Evolutionary conservation across 2,113 vertebrate species (phyloP), one percentile per base, ranked within the genome.

Genomic region (Edolisoma coerulescens): DNA sequence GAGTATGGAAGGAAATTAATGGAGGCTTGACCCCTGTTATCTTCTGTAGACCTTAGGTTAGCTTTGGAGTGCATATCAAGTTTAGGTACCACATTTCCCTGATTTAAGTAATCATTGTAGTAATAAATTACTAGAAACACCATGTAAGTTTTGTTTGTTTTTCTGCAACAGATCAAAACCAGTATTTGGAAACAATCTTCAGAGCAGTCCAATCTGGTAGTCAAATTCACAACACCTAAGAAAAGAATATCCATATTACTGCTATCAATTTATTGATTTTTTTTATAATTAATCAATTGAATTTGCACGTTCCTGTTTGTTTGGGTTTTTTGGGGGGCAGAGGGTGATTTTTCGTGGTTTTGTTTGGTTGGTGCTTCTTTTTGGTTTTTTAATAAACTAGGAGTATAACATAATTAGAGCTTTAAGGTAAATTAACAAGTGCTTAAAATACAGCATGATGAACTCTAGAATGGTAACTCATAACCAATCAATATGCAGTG

Each of bases 321-420:
- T 24, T 18, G 26, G 4, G 7, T 2, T 0, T 19, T 35, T 71
- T 10, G 6, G 4, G 6, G 26, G 1, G 2, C 3, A 13, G 5
- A 4, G 10, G 1, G 3, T 30, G 24, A 33, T 9, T 37, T 44
- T 60, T 33, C 16, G 2, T 23, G 6, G 7, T 82, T 50, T 71
- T 57, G 9, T 14, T 63, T 39, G 3, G 1, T 42, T 50, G 33
- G 11, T 47, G 19, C 1, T 39, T 53, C 2, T 20, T 56, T 50
- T 21, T n/a, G 16, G 2, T 35, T 22, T 79, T n/a, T 16, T 9
- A 56, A 64, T 65, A 61, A 84, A 69, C 16, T 33, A 16, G 13
- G 14, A 44, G 0, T 73, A 22, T 10, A 81, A 16, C 2, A 33
- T 56, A 77, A 32, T 57, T 68, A 53, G 70, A 70, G 1, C 5